Base-by-base conservation (phyloP, 2,113 vertebrate species). In the Gasterosteus nipponicus region DNA sequence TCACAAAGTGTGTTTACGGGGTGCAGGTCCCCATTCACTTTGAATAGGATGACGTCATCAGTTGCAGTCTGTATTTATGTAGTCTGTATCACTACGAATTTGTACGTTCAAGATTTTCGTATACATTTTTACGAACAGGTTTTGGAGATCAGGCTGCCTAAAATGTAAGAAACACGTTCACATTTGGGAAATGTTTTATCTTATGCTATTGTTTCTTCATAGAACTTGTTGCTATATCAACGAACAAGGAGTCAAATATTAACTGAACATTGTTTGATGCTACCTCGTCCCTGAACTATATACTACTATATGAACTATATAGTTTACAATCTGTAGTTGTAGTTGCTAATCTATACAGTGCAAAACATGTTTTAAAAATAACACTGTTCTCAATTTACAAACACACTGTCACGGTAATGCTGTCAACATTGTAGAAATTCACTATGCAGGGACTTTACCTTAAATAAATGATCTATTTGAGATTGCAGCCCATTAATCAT, bases 401-500 rank as follows among this genome's bases (percentile, higher is more conserved):
- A 29, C 3, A 2, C 15, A 59, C 22, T 44, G 26, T 19, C 35
- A 44, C 11, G 61, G 14, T 71, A 16, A 11, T 22, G 10, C 2
- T 15, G 11, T 49, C 63, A 51, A 22, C 31, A 18, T 58, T 26
- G 51, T 15, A n/a, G 38, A 18, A 49, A n/a, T 29, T 41, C 39
- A 42, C 4, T 38, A 33, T 31, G 59, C 16, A 22, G 44, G 60
- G 15, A 22, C n/a, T 22, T 10, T 63, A 29, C 29, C 44, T 46
- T n/a, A 66, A 56, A 56, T 18, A 31, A 53, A 44, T 44, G 18
- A 62, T 35, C 46, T 31, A 46, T 42, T 26, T 29, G 33, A 46
- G 41, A 18, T 44, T 54, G 10, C 7, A 19, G 44, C 60, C 35
- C 29, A 54, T 84, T 54, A 46, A 68, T 72, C 67, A 22, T 10